Evolutionary conservation across 2,888 invertebrate species (phyloP).

Genomic region (Conistra vaccinii): DNA sequence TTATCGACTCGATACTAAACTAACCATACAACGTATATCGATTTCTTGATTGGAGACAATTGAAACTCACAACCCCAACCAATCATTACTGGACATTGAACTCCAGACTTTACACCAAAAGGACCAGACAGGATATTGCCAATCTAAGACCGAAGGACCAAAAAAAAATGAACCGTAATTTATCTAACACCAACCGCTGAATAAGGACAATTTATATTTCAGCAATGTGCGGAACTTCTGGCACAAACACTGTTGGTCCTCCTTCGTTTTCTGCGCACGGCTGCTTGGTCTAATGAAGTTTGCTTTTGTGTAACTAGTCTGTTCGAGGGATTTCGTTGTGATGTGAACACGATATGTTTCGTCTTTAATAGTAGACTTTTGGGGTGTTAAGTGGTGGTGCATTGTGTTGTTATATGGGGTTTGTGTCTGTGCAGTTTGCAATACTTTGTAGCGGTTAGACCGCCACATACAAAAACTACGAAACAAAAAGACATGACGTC

Average conservation of each 20-base stretch:
- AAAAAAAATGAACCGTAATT: conserved; percentile 40
- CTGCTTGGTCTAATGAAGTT: conserved; percentile 66
- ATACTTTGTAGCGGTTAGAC: too few relatives aligned
- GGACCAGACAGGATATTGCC: conserved; percentile 26
- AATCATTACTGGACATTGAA: background rate
- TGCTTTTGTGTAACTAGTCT: conserved; percentile 56
- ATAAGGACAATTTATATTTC: conserved; percentile 61
- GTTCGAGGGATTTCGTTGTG: conserved; percentile 50
- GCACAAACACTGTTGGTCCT: conserved; percentile 38
- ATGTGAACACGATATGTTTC: conserved; percentile 46
- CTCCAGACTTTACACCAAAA: conserved; percentile 19
- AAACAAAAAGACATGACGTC: too few relatives aligned
- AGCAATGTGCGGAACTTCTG: conserved; percentile 42
- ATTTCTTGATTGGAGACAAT: conserved; percentile 2
- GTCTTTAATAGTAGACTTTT: conserved; percentile 28
- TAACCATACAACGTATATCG: background rate
- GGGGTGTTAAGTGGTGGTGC: background rate
- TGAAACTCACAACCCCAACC: conserved; percentile 11
- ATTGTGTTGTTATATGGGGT: background rate
- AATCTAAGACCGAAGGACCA: conserved; percentile 27
- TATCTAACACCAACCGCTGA: conserved; percentile 46
- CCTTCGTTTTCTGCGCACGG: conserved; percentile 63
- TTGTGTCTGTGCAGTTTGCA: background rate
- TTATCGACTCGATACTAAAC: background rate
- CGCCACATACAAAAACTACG: too few relatives aligned